Base-by-base conservation (phyloP, 2,888 invertebrate genomes). In the Pediacus dermestoides region DNA sequence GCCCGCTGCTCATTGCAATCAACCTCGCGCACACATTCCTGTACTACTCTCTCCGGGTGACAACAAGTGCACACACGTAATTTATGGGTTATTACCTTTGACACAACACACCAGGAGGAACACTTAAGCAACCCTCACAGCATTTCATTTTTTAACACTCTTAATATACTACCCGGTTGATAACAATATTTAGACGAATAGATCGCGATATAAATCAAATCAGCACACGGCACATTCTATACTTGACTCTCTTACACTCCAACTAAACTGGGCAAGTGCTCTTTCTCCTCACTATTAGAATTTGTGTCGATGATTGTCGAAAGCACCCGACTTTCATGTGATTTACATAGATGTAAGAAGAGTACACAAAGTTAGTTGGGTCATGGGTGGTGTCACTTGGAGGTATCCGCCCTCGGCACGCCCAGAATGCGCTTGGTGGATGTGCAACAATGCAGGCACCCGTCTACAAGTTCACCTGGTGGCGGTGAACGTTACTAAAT, bases 1-100 rank as follows among this genome's bases (percentile, higher is more conserved):
- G 59, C 52, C 61, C 66, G 58, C 58, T 55, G 64, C 60, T 66
- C 66, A 66, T 66, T 54, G 57, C 63, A 62, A 54, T 55, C 51
- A 51, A 40, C 53, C 50, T 39, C 51, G 44, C 48, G 39, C 51
- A 44, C 53, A 48, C 54, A 46, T 50, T 44, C 40, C 47, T 23
- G 37, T 31, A 32, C 39, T 25, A 33, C 36, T 34, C 23, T 34
- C 21, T 18, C 37, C 27, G 30, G 37, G 16, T 21, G 14, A 15
- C 18, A 37, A 28, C n/a, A n/a, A 11, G 7, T 13, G 8, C 26
- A 23, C 41, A 18, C 22, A 21, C 28, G 25, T 41, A 34, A 30
- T 32, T 16, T 33, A 8, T 25, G 27, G 16, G 15, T n/a, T 15
- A 34, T 33, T 39, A 26, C 14, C 35, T 36, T 30, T 32, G 35